These are phyloP conservation scores for Chloroclysta siterata DNA, from an alignment of 2,888 invertebrate genomes.

Conservation along the genomic window DNA sequence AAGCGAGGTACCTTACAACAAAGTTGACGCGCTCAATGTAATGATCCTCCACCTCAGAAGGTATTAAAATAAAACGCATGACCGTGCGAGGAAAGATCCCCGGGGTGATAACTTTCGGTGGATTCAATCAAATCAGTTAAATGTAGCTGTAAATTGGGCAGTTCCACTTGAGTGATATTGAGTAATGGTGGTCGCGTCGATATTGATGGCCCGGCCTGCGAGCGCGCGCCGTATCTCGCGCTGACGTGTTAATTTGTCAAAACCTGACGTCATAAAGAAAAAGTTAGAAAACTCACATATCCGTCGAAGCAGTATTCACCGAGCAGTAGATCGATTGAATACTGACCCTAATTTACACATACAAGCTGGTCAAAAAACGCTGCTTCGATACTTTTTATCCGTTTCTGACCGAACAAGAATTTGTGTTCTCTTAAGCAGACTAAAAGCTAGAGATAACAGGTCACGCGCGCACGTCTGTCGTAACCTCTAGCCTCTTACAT, in stretches of 20 bases:
- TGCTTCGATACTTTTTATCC: constrained; percentile 26
- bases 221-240: constrained; percentile 66
- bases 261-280: constrained; percentile 71
- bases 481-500: constrained; percentile 79
- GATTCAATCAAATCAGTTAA: constrained; percentile 82
- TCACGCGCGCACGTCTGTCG: constrained; percentile 81
- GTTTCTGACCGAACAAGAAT: constrained; percentile 55
- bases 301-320: constrained; percentile 35
- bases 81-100: constrained; percentile 47
- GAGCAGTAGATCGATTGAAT: constrained; percentile 39
- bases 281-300: constrained; percentile 60
- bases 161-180: constrained; percentile 81
- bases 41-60: constrained; percentile 11
- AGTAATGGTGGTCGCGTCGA: constrained; percentile 74
- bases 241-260: constrained; percentile 79
- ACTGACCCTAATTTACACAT: constrained; percentile 9
- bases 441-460: constrained; percentile 71
- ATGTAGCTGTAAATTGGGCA: constrained; percentile 82
- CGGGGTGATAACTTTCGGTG: constrained; percentile 69
- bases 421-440: constrained; percentile 63
- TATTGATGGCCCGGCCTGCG: constrained; percentile 73
- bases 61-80: constrained; percentile 39
- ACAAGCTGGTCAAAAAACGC: constrained; percentile 14
- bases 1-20: not conserved
- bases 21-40: constrained; percentile 1